Evolutionary conservation across 37 sponge, comb jelly and placozoan species (phyloP).

Genomic region (Crambe crambe): DNA sequence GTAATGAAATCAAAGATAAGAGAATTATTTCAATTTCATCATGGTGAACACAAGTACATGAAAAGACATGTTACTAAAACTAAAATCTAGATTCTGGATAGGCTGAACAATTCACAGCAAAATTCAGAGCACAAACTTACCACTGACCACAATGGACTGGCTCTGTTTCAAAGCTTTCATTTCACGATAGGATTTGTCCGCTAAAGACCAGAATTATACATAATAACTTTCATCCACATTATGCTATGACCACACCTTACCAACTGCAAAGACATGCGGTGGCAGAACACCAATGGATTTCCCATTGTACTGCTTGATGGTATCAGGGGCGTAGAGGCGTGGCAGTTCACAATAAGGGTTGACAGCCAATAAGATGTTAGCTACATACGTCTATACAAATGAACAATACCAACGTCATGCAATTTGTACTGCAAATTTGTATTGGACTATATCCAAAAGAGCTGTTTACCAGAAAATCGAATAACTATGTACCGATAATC

Average conservation of each 20-base stretch:
- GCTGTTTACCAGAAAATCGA: too few species aligned
- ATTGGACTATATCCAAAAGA: background rate
- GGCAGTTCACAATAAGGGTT: constrained; percentile 82
- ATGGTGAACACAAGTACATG: too few species aligned
- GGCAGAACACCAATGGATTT: constrained; percentile 86
- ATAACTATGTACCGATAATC: too few species aligned
- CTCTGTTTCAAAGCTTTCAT: constrained; percentile 71
- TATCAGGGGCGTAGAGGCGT: constrained; percentile 68
- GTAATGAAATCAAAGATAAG: too few species aligned
- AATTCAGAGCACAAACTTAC: too few species aligned
- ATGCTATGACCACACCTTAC: constrained; percentile 28
- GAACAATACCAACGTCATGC: background rate
- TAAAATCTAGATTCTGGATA: too few species aligned
- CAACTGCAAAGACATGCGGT: constrained; percentile 96
- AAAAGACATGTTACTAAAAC: too few species aligned
- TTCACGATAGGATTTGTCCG: constrained; percentile 95
- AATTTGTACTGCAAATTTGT: background rate
- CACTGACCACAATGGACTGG: constrained; percentile 97
- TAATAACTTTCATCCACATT: background rate
- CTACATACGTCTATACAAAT: constrained; percentile 83
- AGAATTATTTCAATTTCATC: too few species aligned
- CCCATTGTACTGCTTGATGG: constrained; percentile 80
- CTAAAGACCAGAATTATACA: constrained; percentile 31
- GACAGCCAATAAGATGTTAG: constrained; percentile 93
- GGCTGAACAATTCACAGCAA: too few species aligned